Evolutionary conservation across 1,140 invertebrate genomes (phyloP), one percentile per base, ranked within the genome.

Genomic region (Trichonephila clavipes): DNA sequence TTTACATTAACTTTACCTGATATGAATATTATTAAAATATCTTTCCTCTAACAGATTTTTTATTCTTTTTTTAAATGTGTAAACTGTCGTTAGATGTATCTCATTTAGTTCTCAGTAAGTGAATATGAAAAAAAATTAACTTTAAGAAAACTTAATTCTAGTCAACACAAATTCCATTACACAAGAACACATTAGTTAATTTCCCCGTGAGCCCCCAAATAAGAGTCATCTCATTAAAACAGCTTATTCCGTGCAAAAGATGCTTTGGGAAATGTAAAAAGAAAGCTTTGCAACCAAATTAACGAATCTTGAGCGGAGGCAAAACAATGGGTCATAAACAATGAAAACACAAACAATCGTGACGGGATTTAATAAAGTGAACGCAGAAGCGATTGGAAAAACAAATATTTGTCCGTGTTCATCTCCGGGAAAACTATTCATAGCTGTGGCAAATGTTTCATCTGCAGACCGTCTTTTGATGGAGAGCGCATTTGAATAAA

Each of bases 401-500:
- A 93, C 92, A 93, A 93, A 93, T 88, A 93, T 88, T 93, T 93
- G 92, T 88, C 85, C 51, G 66, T 82, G 64, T 72, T 51, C 51
- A 59, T 34, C 24, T 10, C 28, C 28, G n/a, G 61, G 18, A 92
- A 91, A 92, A 92, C 91, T 92, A 92, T 92, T 92, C 91, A 92
- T 92, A 19, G 77, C 69, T n/a, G 59, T 61, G 59, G 82, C 82
- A 85, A 85, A 66, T 92, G 81, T 92, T 91, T 92, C 59, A 92
- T 92, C 62, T 59, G 64, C 64, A 81, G 72, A 72, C 58, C 91
- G 82, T 87, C 91, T 92, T 87, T 87, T 86, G 81, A 83, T 83
- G 82, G 83, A 87, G 85, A 61, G 51, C n/a, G 91, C 21, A 93
- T 93, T 93, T 93, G 92, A 93, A 93, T 93, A 93, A 93, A 93